A percentile compares a stretch with the other conserved stretches of the same genome.
Evolutionary conservation across 2,888 invertebrate species (phyloP).

Genomic region (Rhodophaea formosa): DNA sequence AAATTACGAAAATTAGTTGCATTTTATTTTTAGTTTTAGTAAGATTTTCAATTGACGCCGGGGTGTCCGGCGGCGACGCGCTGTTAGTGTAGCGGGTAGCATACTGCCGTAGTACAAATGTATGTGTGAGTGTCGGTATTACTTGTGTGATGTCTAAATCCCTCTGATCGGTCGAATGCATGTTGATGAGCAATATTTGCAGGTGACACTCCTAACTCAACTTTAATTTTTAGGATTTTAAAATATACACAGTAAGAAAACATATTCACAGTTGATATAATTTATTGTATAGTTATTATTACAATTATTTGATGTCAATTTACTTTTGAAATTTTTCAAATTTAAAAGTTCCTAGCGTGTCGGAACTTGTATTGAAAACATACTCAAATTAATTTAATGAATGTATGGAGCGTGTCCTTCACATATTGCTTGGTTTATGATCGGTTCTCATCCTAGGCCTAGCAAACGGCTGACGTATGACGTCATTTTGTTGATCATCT

Average conservation of each 20-base stretch:
- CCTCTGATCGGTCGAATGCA: slow-evolving; percentile 24
- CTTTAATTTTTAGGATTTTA: too few species aligned
- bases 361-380: not conserved
- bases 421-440: slow-evolving; percentile 4
- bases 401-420: not conserved
- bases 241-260: too few species aligned
- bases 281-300: too few species aligned
- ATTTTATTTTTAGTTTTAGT: slow-evolving; percentile 61
- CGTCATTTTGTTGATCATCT: slow-evolving; percentile 1
- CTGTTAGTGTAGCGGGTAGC: slow-evolving; percentile 61
- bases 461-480: not conserved
- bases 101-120: slow-evolving; percentile 79
- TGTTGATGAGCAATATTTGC: not conserved
- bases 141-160: slow-evolving; percentile 29
- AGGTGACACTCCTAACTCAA: slow-evolving; percentile 3
- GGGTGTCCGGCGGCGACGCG: slow-evolving; percentile 56
- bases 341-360: too few species aligned
- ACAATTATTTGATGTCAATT: too few species aligned
- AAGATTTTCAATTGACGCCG: slow-evolving; percentile 46
- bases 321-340: too few species aligned
- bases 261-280: too few species aligned
- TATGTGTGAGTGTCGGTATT: slow-evolving; percentile 55
- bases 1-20: slow-evolving; percentile 53
- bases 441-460: slow-evolving; percentile 1
- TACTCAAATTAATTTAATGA: not conserved